phyloP scores from a whole-genome alignment of 2,888 invertebrate species.

The Cerceris rybyensis region DNA sequence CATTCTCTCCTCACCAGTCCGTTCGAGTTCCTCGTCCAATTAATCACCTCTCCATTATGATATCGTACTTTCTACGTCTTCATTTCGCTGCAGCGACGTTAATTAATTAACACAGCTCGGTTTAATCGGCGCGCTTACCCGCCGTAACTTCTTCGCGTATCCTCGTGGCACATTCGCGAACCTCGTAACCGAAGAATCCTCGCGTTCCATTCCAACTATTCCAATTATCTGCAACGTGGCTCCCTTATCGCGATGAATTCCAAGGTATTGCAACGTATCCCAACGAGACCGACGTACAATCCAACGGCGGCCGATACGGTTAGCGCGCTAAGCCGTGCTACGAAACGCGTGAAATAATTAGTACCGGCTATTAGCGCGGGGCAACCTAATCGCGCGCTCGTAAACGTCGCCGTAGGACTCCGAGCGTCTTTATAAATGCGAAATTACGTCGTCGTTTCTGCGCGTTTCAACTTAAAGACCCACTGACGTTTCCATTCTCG shows the following conservation, averaged over 20 bases:
- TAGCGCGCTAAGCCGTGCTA: slow-evolving; percentile 16
- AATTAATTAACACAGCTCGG: neutral
- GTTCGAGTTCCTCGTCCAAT: slow-evolving; percentile 6
- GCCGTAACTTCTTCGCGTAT: neutral
- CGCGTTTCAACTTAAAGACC: slow-evolving; percentile 10
- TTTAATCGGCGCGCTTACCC: neutral
- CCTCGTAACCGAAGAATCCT: neutral
- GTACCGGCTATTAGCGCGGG: slow-evolving; percentile 21
- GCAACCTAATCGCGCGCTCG: slow-evolving; percentile 9
- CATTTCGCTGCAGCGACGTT: neutral
- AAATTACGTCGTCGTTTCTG: slow-evolving; percentile 2
- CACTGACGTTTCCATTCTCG: slow-evolving; percentile 56
- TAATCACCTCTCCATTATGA: slow-evolving; percentile 11
- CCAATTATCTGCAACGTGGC: slow-evolving; percentile 21
- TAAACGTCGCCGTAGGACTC: neutral
- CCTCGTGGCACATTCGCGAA: too few relatives aligned
- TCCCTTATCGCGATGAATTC: slow-evolving; percentile 35
- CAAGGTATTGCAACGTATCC: slow-evolving; percentile 8
- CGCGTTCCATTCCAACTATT: slow-evolving; percentile 23
- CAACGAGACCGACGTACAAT: neutral
- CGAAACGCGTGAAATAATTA: slow-evolving; percentile 43
- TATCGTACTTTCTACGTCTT: slow-evolving; percentile 11
- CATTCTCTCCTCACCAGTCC: neutral
- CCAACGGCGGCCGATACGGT: slow-evolving; percentile 26
- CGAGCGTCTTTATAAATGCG: slow-evolving; percentile 10